These are phyloP conservation scores for Drosophila lowei DNA, from an alignment of 1,140 invertebrate genomes.

Conservation along the genomic window DNA sequence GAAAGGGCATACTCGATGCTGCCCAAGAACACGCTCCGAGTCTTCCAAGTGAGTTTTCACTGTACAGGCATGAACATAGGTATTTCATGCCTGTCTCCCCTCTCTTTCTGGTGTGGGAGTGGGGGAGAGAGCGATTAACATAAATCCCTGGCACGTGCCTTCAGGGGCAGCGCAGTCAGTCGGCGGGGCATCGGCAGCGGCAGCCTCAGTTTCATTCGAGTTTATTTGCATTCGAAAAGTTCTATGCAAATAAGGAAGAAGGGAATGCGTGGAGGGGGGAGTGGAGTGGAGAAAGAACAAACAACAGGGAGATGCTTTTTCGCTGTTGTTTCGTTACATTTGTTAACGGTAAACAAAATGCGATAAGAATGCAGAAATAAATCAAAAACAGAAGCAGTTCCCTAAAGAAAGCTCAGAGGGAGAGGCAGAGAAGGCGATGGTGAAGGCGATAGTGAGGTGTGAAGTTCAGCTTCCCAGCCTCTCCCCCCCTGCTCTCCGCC, in stretches of 20 bases:
- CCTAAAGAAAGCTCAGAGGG: background rate
- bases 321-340: slow-evolving; percentile 21
- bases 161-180: background rate
- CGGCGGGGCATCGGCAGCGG: background rate
- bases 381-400: slow-evolving; percentile 20
- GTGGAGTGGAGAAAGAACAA: background rate
- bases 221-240: slow-evolving; percentile 47
- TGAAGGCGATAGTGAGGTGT: slow-evolving; percentile 13
- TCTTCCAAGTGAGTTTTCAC: too few species aligned
- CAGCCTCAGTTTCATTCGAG: slow-evolving; percentile 8
- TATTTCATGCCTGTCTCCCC: too few species aligned
- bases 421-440: background rate
- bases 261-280: background rate
- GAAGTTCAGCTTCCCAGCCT: slow-evolving; percentile 14
- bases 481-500: slow-evolving; percentile 1
- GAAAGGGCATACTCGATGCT: too few species aligned
- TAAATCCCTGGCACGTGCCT: slow-evolving; percentile 48
- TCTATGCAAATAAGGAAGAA: slow-evolving; percentile 27
- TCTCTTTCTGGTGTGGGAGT: too few species aligned
- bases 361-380: slow-evolving; percentile 24
- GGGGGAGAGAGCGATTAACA: slow-evolving; percentile 25
- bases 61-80: too few species aligned
- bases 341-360: slow-evolving; percentile 13
- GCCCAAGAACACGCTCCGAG: too few species aligned
- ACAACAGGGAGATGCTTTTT: background rate